A percentile compares a stretch with the other conserved stretches of the same genome.
These are phyloP conservation scores for Argyra leucocephala DNA, from an alignment of 2,888 invertebrate species.

Conservation along the genomic window DNA sequence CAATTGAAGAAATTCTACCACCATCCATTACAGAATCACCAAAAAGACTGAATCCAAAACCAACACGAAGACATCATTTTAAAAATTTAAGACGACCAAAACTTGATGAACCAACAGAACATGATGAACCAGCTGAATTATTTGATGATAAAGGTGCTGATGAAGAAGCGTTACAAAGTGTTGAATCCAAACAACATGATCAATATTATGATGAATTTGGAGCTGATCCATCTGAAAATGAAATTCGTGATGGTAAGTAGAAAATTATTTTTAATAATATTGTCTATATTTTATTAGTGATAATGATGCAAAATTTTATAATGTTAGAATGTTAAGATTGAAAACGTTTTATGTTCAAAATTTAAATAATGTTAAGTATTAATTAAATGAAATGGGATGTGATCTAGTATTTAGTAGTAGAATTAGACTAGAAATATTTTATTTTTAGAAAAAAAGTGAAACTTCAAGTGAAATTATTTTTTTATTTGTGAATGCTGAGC, in stretches of 20 bases:
- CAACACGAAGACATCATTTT: background rate
- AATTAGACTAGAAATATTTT: too few species aligned
- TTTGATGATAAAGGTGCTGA: slow-evolving; percentile 34
- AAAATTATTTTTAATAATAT: background rate
- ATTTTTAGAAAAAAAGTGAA: too few species aligned
- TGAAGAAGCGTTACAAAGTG: slow-evolving; percentile 55
- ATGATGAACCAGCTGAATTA: slow-evolving; percentile 19
- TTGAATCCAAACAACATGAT: slow-evolving; percentile 61
- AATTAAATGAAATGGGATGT: too few species aligned
- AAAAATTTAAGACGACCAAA: slow-evolving; percentile 28
- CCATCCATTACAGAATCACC: slow-evolving; percentile 31
- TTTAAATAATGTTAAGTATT: too few species aligned
- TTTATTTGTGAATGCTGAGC: too few species aligned
- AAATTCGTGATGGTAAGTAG: slow-evolving; percentile 35
- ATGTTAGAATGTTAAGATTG: too few species aligned
- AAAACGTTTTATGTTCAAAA: too few species aligned
- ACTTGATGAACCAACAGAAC: slow-evolving; percentile 22
- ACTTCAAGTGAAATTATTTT: too few species aligned
- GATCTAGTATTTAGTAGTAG: too few species aligned
- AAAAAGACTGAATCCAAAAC: slow-evolving; percentile 23
- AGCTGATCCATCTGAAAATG: slow-evolving; percentile 39
- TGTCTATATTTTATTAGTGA: too few species aligned
- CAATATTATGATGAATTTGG: slow-evolving; percentile 49
- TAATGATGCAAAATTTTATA: too few species aligned
- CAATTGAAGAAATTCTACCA: slow-evolving; percentile 57